Conservation (phyloP, 2,888 invertebrate genomes). For the Caenorhabditis sp. region DNA sequence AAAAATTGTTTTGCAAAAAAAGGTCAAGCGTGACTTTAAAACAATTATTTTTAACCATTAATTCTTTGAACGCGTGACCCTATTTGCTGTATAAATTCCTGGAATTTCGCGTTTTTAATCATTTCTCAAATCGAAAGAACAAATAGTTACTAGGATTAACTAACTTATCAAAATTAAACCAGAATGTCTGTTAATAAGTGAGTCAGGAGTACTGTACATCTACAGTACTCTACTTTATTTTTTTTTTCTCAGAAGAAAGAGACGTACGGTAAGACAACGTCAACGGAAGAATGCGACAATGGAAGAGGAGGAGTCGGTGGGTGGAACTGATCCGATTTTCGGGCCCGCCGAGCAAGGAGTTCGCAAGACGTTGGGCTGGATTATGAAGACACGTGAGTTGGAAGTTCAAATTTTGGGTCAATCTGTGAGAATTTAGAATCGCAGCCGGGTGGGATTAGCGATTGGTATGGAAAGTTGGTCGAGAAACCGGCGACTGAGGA, state of each 20-base stretch:
- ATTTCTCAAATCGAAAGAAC: no score
- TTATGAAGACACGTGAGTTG: not conserved
- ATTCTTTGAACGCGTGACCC: no score
- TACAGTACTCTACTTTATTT: not conserved
- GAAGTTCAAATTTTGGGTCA: not conserved
- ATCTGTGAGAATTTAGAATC: not conserved
- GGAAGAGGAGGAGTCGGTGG: not conserved
- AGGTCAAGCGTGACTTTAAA: no score
- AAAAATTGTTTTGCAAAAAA: no score
- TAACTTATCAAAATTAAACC: no score
- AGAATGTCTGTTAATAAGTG: no score
- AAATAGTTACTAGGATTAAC: no score
- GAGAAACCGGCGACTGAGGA: not conserved
- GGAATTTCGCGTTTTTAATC: no score
- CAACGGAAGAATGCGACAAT: not conserved
- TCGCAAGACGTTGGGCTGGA: not conserved
- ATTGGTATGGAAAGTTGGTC: not conserved
- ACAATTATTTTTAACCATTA: no score
- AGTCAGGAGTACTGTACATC: not conserved
- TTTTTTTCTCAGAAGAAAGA: not conserved
- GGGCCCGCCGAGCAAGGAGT: not conserved
- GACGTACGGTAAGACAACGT: not conserved
- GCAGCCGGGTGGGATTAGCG: not conserved
- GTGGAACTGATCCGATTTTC: not conserved
- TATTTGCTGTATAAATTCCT: no score